A percentile compares a stretch with the other conserved stretches of the same genome.
Conservation (phyloP, 2,113 vertebrate species). For the Tiliqua scincoides region DNA sequence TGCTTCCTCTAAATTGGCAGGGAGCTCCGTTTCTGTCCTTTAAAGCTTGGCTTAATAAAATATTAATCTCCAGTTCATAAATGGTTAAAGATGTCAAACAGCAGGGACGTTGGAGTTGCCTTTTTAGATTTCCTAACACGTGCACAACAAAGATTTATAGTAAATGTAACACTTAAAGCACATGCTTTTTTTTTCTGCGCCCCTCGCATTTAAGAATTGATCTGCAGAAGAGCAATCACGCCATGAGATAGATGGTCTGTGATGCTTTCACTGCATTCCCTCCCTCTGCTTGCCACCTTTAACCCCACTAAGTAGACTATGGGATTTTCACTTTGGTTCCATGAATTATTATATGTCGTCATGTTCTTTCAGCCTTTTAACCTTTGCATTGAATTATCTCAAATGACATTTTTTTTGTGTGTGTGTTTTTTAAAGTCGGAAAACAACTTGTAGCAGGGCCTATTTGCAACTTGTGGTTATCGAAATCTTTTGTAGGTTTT, state of each 20-base stretch:
- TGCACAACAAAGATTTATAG: slow-evolving; percentile 2
- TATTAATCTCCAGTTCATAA: slow-evolving; percentile 70
- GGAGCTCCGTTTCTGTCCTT: slow-evolving; percentile 53
- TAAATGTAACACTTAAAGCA: slow-evolving; percentile 22
- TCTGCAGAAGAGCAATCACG: slow-evolving; percentile 46
- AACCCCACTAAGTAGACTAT: slow-evolving; percentile 55
- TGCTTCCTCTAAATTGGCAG: slow-evolving; percentile 49
- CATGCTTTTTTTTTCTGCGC: background rate
- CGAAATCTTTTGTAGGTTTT: slow-evolving; percentile 35
- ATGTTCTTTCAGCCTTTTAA: slow-evolving; percentile 34
- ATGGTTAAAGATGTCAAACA: slow-evolving; percentile 61
- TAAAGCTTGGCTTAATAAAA: slow-evolving; percentile 65
- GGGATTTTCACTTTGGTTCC: slow-evolving; percentile 50
- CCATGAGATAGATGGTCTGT: slow-evolving; percentile 48
- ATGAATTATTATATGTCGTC: slow-evolving; percentile 40
- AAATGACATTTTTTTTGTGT: slow-evolving; percentile 27
- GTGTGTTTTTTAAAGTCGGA: slow-evolving; percentile 1
- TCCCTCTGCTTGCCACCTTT: slow-evolving; percentile 53
- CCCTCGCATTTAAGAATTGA: slow-evolving; percentile 32
- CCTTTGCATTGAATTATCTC: slow-evolving; percentile 46
- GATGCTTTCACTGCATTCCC: slow-evolving; percentile 47
- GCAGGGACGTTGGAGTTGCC: slow-evolving; percentile 44
- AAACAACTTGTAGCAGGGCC: slow-evolving; percentile 3
- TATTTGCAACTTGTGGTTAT: slow-evolving; percentile 31
- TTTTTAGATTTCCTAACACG: slow-evolving; percentile 20